A percentile compares a stretch with the other conserved stretches of the same genome.
phyloP scores from a whole-genome alignment of 2,113 vertebrate species.

The Myotis brandtii region DNA sequence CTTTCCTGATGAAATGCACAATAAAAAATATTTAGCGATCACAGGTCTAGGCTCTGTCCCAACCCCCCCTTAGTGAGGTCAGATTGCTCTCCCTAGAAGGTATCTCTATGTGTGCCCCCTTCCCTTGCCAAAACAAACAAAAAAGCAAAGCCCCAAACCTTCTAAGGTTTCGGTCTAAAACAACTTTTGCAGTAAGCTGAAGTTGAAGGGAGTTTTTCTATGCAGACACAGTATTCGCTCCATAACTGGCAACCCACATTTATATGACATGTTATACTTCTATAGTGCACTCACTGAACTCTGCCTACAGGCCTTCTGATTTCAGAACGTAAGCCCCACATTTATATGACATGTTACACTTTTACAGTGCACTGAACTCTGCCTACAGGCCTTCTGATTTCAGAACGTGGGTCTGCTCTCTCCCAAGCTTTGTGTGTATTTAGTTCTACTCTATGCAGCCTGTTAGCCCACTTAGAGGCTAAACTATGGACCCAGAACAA shows the following conservation, averaged over 20 bases:
- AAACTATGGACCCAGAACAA: not conserved
- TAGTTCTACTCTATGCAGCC: not conserved
- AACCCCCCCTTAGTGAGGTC: not conserved
- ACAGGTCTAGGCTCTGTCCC: not conserved
- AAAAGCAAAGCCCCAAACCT: not conserved
- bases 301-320: not conserved
- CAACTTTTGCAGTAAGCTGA: not conserved
- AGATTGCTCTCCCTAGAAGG: not conserved
- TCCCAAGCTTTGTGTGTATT: not conserved
- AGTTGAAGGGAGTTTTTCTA: not conserved
- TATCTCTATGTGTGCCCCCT: not conserved
- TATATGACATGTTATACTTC: not conserved
- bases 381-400: not conserved
- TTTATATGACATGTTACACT: not conserved
- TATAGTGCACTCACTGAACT: not conserved
- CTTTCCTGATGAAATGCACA: not conserved
- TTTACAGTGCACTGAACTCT: not conserved
- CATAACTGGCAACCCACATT: not conserved
- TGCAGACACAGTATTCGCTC: not conserved
- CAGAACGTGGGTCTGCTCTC: not conserved
- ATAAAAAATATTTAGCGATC: not conserved
- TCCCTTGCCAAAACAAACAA: not conserved
- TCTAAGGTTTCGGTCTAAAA: not conserved
- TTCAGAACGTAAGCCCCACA: no score
- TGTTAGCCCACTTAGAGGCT: not conserved